Percentiles rank a stretch among this genome's conserved stretches.
phyloP scores from a whole-genome alignment of 2,113 vertebrate genomes.

The Cygnus buccinator region DNA sequence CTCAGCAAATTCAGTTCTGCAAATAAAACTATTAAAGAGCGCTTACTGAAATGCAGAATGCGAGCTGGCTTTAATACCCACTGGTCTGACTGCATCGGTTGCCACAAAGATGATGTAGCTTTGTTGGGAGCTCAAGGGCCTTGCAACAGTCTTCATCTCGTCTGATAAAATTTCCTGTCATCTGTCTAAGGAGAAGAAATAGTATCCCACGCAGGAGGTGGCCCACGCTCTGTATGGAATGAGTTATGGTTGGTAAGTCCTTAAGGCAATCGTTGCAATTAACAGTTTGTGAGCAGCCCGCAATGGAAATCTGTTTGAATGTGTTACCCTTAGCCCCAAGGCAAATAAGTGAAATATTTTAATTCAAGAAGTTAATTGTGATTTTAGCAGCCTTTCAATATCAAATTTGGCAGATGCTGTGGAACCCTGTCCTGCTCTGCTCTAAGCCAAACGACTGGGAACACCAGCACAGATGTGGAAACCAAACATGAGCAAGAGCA shows the following conservation, averaged over 20 bases:
- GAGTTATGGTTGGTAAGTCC: background rate
- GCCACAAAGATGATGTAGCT: background rate
- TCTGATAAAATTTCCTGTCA: background rate
- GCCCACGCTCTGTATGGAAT: background rate
- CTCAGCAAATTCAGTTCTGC: background rate
- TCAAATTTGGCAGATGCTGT: background rate
- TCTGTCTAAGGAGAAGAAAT: background rate
- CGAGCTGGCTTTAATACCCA: background rate
- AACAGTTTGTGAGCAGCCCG: background rate
- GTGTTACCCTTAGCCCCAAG: background rate
- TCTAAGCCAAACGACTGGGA: background rate
- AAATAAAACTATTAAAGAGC: background rate
- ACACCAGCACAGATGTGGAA: background rate
- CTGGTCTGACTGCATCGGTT: background rate
- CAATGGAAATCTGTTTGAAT: background rate
- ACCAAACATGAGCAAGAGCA: background rate
- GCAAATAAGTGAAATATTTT: background rate
- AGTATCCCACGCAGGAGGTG: background rate
- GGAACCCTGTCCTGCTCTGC: background rate
- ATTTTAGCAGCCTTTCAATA: background rate
- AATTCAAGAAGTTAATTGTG: slow-evolving; percentile 26
- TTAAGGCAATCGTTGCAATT: background rate
- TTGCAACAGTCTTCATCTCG: background rate
- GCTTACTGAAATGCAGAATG: background rate
- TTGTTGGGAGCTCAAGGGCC: background rate